phyloP scores from a whole-genome alignment of 2,888 invertebrate genomes.

The Eutolmus rufibarbis region DNA sequence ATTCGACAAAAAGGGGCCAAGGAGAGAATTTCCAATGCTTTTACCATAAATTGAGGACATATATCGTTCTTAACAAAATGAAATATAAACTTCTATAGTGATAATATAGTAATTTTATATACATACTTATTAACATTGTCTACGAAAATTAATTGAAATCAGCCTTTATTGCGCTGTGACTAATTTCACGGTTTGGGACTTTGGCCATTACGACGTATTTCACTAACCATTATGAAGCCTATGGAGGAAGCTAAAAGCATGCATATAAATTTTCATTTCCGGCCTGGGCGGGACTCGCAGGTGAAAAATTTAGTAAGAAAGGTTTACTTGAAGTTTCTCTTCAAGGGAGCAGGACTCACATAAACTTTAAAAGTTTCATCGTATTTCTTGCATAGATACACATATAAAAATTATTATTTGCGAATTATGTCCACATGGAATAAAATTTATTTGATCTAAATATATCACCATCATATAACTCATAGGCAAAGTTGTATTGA shows the following conservation, averaged over 20 bases:
- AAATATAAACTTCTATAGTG: not conserved
- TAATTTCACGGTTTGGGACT: not conserved
- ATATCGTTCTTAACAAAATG: not conserved
- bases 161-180: not conserved
- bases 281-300: not conserved
- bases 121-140: not conserved
- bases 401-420: too few relatives aligned
- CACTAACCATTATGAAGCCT: not conserved
- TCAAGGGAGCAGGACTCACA: not conserved
- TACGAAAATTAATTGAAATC: not conserved
- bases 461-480: not conserved
- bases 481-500: not conserved
- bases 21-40: not conserved
- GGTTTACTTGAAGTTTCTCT: not conserved
- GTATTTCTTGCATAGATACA: not conserved
- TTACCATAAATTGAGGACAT: not conserved
- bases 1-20: not conserved
- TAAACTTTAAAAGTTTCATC: not conserved
- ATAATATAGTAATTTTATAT: not conserved
- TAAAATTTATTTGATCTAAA: not conserved
- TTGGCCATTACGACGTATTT: not conserved
- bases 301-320: not conserved
- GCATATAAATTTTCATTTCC: not conserved
- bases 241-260: not conserved
- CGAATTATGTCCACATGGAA: too few relatives aligned